These are phyloP conservation scores for Acanthornis magna DNA, from an alignment of 2,797 vertebrate species.

Conservation along the genomic window DNA sequence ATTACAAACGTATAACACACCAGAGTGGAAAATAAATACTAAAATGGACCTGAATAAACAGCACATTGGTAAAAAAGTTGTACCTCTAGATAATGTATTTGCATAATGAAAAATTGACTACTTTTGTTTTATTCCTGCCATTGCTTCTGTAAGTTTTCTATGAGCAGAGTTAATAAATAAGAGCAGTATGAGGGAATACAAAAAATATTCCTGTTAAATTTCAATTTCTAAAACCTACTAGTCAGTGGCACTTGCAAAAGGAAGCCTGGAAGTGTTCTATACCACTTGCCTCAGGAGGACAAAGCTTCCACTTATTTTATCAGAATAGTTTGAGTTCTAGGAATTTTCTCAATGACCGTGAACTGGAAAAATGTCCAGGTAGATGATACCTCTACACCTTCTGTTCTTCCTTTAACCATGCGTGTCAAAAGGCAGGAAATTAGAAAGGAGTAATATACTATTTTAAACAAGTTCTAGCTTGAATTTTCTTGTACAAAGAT, in stretches of 20 bases:
- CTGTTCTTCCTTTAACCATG: background rate
- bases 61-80: accelerated
- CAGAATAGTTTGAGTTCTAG: background rate
- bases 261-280: background rate
- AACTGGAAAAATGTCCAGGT: background rate
- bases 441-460: background rate
- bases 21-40: background rate
- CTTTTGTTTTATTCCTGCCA: background rate
- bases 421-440: background rate
- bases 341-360: background rate
- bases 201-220: background rate
- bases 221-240: background rate
- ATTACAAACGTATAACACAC: background rate
- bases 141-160: background rate
- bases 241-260: background rate
- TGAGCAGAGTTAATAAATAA: background rate
- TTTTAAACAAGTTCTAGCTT: background rate
- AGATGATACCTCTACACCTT: background rate
- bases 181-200: background rate
- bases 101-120: background rate
- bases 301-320: background rate
- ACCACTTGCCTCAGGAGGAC: background rate
- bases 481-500: background rate
- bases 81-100: background rate
- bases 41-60: background rate